Evolutionary conservation across 1,140 invertebrate species (phyloP).

Genomic region (Tachypleus tridentatus): DNA sequence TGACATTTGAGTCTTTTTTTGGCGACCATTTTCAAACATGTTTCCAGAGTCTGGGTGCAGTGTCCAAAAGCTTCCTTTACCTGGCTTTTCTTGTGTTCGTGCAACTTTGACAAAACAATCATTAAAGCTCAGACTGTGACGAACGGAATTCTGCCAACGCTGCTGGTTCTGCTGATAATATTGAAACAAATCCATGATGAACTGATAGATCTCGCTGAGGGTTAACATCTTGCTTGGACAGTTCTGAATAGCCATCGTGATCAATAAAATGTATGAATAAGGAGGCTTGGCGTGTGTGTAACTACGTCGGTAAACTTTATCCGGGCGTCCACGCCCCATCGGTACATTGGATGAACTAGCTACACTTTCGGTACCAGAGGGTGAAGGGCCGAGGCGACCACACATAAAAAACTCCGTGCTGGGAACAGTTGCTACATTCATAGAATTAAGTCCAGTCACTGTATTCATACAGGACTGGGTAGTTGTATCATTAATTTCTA

Average conservation of each 20-base stretch:
- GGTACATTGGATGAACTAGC: constrained; percentile 29
- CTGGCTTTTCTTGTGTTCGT: constrained; percentile 61
- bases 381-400: constrained; percentile 38
- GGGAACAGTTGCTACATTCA: constrained; percentile 20
- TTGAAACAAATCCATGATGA: constrained; percentile 45
- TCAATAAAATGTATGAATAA: constrained; percentile 84
- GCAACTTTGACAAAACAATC: constrained; percentile 80
- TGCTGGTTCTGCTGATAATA: constrained; percentile 80
- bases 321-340: constrained; percentile 48
- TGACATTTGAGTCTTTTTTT: constrained; percentile 75
- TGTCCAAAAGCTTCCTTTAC: constrained; percentile 89
- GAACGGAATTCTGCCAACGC: constrained; percentile 89
- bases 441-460: constrained; percentile 41
- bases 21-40: constrained; percentile 98
- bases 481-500: constrained; percentile 30
- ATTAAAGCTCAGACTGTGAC: constrained; percentile 79
- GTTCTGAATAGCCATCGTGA: constrained; percentile 84
- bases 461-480: constrained; percentile 27
- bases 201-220: constrained; percentile 82
- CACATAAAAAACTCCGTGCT: constrained; percentile 26
- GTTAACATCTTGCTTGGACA: constrained; percentile 68
- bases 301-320: constrained; percentile 75
- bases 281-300: constrained; percentile 86
- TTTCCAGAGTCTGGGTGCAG: constrained; percentile 84
- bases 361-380: constrained; percentile 27